These are phyloP conservation scores for Desmophyllum pertusum DNA, from an alignment of 92 coral and sea anemone species.

Conservation along the genomic window DNA sequence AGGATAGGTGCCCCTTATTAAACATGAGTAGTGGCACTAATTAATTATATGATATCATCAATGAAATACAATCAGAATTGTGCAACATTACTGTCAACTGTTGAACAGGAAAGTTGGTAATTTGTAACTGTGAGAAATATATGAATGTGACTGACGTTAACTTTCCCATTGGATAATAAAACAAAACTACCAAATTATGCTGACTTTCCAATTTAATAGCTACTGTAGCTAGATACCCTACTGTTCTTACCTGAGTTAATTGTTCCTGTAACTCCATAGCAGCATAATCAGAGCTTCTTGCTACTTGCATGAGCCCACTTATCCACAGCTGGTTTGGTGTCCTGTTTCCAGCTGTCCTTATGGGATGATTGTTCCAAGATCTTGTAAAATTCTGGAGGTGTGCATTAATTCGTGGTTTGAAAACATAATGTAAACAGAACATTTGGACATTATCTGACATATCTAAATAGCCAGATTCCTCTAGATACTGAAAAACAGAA, in stretches of 20 bases:
- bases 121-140: too few species aligned
- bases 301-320: conserved; percentile 49
- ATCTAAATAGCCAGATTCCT: conserved; percentile 61
- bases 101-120: too few species aligned
- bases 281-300: conserved; percentile 52
- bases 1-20: too few species aligned
- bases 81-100: too few species aligned
- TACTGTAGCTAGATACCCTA: too few species aligned
- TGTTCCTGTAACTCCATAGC: conserved; percentile 32
- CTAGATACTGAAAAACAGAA: conserved; percentile 57
- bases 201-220: too few species aligned
- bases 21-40: too few species aligned
- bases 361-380: conserved; percentile 59
- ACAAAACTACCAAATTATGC: too few species aligned
- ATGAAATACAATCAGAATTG: too few species aligned
- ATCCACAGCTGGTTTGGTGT: conserved; percentile 69
- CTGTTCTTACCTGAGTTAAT: conserved; percentile 20
- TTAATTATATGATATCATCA: too few species aligned
- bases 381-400: conserved; percentile 45
- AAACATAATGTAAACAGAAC: conserved; percentile 71
- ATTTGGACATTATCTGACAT: conserved; percentile 48
- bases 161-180: too few species aligned
- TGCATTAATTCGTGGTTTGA: conserved; percentile 59
- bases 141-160: too few species aligned
- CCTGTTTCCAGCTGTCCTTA: conserved; percentile 51